Conservation (phyloP, 2,888 invertebrate genomes). For the Euplexia lucipara region DNA sequence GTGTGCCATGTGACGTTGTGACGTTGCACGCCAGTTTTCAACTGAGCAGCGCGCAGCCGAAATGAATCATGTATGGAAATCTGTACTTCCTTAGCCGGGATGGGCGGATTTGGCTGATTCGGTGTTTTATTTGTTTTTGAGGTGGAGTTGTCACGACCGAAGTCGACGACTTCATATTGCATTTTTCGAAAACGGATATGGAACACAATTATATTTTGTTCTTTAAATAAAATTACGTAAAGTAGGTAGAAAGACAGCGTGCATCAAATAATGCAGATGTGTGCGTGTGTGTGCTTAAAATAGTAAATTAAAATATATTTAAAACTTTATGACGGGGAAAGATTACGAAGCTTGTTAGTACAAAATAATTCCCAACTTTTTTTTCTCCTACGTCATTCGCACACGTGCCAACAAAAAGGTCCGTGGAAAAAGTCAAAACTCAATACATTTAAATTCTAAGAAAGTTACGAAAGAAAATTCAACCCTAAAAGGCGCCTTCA, state of each 20-base stretch:
- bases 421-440: constrained; percentile 28
- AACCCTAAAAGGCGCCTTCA: constrained; percentile 62
- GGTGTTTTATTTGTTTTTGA: neutral
- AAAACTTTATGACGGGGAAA: too few relatives aligned
- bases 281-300: too few relatives aligned
- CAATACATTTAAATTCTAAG: constrained; percentile 61
- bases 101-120: constrained; percentile 17
- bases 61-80: constrained; percentile 61
- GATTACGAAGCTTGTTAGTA: too few relatives aligned
- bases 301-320: too few relatives aligned
- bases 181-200: too few relatives aligned
- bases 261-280: too few relatives aligned
- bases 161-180: too few relatives aligned
- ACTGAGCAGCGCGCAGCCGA: constrained; percentile 52
- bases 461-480: constrained; percentile 61
- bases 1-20: constrained; percentile 76
- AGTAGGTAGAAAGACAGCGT: too few relatives aligned
- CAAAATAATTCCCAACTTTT: constrained; percentile 1
- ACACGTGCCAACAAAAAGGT: constrained; percentile 18
- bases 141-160: neutral
- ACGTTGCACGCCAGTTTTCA: constrained; percentile 64
- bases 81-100: constrained; percentile 42
- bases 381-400: constrained; percentile 27
- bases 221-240: too few relatives aligned
- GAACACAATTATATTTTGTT: too few relatives aligned